These are phyloP conservation scores for Chalcosyrphus nemorum DNA, from an alignment of 2,888 invertebrate genomes.

Conservation along the genomic window DNA sequence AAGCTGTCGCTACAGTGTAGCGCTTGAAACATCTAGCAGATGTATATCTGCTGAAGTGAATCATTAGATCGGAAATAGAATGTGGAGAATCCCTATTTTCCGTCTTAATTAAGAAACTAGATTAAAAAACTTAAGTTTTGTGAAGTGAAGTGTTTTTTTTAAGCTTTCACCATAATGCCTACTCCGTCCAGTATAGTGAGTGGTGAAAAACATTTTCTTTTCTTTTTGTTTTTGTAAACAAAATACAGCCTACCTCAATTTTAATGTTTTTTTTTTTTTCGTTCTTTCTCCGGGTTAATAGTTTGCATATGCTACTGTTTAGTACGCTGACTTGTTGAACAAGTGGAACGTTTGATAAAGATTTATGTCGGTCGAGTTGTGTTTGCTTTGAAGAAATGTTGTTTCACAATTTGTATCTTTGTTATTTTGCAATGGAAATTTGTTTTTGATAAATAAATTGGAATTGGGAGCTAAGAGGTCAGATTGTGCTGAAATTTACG, in stretches of 20 bases:
- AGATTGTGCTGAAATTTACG: neutral
- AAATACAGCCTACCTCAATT: constrained; percentile 25
- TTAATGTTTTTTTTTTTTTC: constrained; percentile 2
- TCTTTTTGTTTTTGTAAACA: neutral
- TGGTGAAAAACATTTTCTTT: neutral
- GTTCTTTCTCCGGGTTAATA: neutral
- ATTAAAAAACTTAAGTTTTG: neutral
- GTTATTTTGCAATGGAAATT: constrained; percentile 16
- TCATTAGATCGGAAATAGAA: neutral
- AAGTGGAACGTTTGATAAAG: constrained; percentile 1
- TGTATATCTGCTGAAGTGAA: neutral
- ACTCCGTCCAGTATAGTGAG: neutral
- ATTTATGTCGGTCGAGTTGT: neutral
- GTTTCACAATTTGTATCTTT: constrained; percentile 7
- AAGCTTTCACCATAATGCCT: constrained; percentile 1
- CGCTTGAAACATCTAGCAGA: neutral
- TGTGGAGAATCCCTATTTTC: constrained; percentile 12
- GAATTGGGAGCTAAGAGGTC: neutral
- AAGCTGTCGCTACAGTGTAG: neutral
- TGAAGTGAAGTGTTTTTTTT: neutral
- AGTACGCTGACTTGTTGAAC: neutral
- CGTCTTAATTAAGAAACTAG: neutral
- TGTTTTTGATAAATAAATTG: neutral
- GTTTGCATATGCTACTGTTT: constrained; percentile 5
- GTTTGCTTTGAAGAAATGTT: constrained; percentile 12